Evolutionary conservation across 2,888 invertebrate genomes (phyloP).

Genomic region (Hydraecia micacea): DNA sequence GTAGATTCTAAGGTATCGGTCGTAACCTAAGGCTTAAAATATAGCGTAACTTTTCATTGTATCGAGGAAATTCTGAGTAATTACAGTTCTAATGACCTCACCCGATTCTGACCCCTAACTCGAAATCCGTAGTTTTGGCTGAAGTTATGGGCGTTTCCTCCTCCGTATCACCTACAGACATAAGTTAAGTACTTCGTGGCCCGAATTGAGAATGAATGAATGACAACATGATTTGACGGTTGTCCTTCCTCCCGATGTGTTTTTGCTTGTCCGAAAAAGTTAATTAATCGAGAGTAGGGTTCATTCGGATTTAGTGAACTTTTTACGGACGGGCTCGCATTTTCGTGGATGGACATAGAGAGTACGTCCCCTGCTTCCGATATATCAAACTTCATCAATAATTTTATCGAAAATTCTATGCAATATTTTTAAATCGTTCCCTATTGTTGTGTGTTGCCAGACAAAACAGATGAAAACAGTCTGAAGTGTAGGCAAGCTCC

Average conservation of each 20-base stretch:
- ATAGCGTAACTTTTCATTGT: background rate
- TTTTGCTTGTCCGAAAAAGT: background rate
- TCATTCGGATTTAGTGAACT: background rate
- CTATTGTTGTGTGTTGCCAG: conserved; percentile 77
- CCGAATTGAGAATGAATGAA: background rate
- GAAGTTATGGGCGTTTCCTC: background rate
- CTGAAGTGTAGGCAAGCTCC: conserved; percentile 79
- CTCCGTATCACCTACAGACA: background rate
- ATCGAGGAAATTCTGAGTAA: background rate
- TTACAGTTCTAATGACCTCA: conserved; percentile 9
- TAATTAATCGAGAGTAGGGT: background rate
- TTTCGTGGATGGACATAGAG: background rate
- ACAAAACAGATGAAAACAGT: conserved; percentile 80
- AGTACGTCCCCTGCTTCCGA: background rate
- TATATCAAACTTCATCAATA: conserved; percentile 6
- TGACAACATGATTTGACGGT: background rate
- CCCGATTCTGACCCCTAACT: background rate
- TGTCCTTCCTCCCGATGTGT: background rate
- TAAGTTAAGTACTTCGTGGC: background rate
- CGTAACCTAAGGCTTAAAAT: too few relatives aligned
- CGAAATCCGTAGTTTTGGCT: background rate
- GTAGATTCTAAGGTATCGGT: background rate
- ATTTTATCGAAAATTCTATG: conserved; percentile 52
- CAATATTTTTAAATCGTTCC: conserved; percentile 78
- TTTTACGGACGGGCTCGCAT: background rate